phyloP scores from a whole-genome alignment of 2,113 vertebrate species.

The Plestiodon gilberti region DNA sequence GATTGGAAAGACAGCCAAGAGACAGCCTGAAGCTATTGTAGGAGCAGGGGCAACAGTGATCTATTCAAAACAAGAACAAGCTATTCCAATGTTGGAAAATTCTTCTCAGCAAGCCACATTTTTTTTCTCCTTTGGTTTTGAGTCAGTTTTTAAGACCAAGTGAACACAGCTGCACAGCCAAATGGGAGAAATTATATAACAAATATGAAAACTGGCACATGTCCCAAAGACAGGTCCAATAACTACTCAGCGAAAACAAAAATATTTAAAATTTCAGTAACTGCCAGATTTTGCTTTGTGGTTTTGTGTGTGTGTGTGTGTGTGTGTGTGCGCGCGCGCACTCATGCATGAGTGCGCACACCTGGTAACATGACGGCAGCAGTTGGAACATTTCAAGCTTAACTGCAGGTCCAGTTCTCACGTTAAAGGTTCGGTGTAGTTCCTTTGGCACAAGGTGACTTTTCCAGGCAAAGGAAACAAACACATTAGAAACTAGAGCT shows the following conservation, averaged over 20 bases:
- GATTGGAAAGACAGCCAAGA: not conserved
- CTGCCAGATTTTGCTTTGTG: constrained; percentile 46
- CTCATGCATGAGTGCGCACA: too few relatives aligned
- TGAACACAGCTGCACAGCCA: constrained; percentile 39
- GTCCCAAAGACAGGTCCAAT: constrained; percentile 61
- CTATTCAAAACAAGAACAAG: constrained; percentile 24
- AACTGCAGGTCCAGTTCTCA: not conserved
- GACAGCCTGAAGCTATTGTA: not conserved
- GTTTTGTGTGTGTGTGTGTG: too few relatives aligned
- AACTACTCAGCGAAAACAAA: constrained; percentile 57
- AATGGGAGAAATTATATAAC: constrained; percentile 58
- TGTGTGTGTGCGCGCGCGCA: too few relatives aligned
- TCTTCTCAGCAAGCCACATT: constrained; percentile 24
- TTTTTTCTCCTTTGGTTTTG: not conserved
- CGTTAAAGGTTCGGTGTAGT: not conserved
- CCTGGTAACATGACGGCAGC: constrained; percentile 58
- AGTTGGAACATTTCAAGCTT: constrained; percentile 31
- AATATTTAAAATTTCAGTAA: constrained; percentile 58
- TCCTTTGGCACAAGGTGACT: not conserved
- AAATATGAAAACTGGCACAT: constrained; percentile 59
- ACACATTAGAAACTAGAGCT: not conserved
- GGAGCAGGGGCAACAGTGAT: not conserved
- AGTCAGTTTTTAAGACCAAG: constrained; percentile 22
- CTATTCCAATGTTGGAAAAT: constrained; percentile 17
- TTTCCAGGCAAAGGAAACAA: not conserved